These are phyloP conservation scores for Etheostoma spectabile DNA, from an alignment of 2,113 vertebrate genomes.

Conservation along the genomic window DNA sequence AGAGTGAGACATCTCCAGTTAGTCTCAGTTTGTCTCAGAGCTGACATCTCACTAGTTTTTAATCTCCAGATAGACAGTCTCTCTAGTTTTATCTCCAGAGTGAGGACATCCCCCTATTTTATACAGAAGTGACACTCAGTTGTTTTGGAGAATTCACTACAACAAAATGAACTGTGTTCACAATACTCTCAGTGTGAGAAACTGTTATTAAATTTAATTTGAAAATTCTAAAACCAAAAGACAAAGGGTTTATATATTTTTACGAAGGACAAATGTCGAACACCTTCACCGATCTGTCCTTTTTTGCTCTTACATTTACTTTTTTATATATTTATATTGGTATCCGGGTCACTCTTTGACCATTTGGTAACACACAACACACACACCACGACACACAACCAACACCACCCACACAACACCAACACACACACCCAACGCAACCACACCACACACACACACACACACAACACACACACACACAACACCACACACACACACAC, in stretches of 20 bases:
- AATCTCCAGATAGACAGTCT: no score
- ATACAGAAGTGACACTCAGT: not conserved
- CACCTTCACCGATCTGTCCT: no score
- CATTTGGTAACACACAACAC: slow-evolving; percentile 37
- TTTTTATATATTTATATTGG: not conserved
- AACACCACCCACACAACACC: no score
- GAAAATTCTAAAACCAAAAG: not conserved
- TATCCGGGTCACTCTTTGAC: slow-evolving; percentile 46
- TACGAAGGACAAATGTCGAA: not conserved
- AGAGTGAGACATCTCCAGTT: no score
- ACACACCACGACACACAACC: not conserved
- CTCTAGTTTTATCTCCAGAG: no score
- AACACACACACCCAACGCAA: slow-evolving; percentile 11
- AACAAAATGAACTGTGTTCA: not conserved
- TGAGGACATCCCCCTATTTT: no score
- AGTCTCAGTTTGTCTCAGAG: no score
- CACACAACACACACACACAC: slow-evolving; percentile 12
- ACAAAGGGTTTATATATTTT: not conserved
- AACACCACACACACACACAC: slow-evolving; percentile 15
- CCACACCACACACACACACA: slow-evolving; percentile 10
- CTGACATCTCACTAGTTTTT: no score
- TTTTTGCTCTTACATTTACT: not conserved
- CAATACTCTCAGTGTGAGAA: no score
- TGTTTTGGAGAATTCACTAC: not conserved
- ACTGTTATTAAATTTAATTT: not conserved